Conservation (phyloP, 2,888 invertebrate genomes). For the Geophilus truncorum region DNA sequence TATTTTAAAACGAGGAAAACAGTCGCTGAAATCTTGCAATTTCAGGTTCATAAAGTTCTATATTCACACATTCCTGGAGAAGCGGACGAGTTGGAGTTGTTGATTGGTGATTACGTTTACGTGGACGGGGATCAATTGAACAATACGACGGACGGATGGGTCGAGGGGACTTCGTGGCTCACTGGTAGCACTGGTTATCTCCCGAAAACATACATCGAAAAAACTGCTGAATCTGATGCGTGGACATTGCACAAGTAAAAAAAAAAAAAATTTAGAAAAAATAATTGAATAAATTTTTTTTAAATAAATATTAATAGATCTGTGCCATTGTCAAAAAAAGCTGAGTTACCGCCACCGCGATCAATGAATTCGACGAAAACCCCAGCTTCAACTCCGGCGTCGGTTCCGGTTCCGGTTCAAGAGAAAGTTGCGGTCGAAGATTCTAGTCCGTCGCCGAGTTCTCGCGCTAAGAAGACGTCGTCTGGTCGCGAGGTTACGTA, state of each 20-base stretch:
- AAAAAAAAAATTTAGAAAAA: no score
- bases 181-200: conserved; percentile 73
- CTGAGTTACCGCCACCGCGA: not conserved
- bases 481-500: not conserved
- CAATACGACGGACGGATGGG: conserved; percentile 78
- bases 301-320: not conserved
- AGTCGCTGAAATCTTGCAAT: no score
- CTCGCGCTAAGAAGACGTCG: not conserved
- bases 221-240: conserved; percentile 81
- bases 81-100: conserved; percentile 76
- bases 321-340: not conserved
- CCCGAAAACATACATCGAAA: conserved; percentile 74
- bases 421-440: no score
- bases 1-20: no score
- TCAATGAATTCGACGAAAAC: not conserved
- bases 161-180: conserved; percentile 75
- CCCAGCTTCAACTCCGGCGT: no score
- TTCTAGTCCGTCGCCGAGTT: no score
- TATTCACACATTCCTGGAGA: conserved; percentile 69
- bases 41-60: conserved; percentile 69
- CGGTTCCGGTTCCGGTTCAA: no score
- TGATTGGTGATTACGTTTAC: conserved; percentile 80
- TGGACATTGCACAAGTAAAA: conserved; percentile 81
- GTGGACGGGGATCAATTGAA: conserved; percentile 67
- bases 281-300: not conserved